Base-by-base conservation (phyloP, 2,113 vertebrate genomes). In the Dipodomys stephensi region DNA sequence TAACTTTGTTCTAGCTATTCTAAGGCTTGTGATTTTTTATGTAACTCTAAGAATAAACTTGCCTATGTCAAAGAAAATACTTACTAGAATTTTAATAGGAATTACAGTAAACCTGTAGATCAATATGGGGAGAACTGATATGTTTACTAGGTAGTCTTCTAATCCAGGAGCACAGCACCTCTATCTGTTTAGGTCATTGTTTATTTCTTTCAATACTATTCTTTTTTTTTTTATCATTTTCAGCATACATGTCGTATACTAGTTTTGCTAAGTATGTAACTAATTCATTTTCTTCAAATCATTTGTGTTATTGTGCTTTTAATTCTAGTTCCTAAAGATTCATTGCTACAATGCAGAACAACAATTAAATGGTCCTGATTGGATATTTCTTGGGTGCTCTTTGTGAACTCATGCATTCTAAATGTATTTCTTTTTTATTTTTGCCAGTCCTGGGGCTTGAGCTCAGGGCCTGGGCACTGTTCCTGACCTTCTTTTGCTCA, bases 121-220 rank as follows among this genome's bases (percentile, higher is more conserved):
- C n/a, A 90, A 25, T 71, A 65, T n/a, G 53, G 60, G 16, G 60
- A 62, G 16, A 62, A 62, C 60, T 62, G 16, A 62, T 22, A 62
- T 22, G 3, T 62, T 90, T 64, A 77, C 35, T 71, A 16, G 35
- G 74, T 68, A 71, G n/a, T 87, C 64, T 78, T 86, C n/a, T 19
- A 82, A 60, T 83, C 39, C 28, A 57, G 77, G 71, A 90, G 82
- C 28, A 82, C 27, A 72, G 12, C 60, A 64, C 67, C 35, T 91
- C 30, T 90, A 64, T 77, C 49, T 49, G 12, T 92, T 86, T 89
- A 53, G 65, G 73, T 83, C 10, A 72, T 32, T 28, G 53, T 68
- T 89, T 27, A 67, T 92, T 94, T 80, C 44, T 88, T 57, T 93
- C 49, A 90, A 78, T 25, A 87, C 4, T 18, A 83, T 87, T n/a